A percentile compares a stretch with the other conserved stretches of the same genome.
Evolutionary conservation across 2,888 invertebrate species (phyloP).

Genomic region (Suillia variegata): DNA sequence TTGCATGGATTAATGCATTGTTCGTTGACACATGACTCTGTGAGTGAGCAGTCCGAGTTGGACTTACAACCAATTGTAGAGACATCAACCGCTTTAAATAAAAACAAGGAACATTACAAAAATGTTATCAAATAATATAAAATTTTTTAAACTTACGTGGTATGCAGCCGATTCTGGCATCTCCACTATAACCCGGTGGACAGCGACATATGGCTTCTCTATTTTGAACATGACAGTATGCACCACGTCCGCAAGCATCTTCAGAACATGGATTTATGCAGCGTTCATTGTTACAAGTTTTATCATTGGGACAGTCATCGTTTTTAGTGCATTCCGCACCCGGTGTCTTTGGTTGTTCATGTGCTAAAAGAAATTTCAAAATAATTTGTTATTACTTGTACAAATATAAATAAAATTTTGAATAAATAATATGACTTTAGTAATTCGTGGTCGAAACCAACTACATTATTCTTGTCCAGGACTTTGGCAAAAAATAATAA

Average conservation of each 20-base stretch:
- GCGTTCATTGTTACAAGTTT: slow-evolving; percentile 75
- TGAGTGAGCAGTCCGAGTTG: slow-evolving; percentile 79
- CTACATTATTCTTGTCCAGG: too few species aligned
- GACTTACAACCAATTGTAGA: slow-evolving; percentile 76
- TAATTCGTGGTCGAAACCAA: too few species aligned
- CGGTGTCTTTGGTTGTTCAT: slow-evolving; percentile 40
- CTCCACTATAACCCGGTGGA: slow-evolving; percentile 77
- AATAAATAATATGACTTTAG: too few species aligned
- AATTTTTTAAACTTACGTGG: slow-evolving; percentile 70
- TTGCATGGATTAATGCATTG: slow-evolving; percentile 83
- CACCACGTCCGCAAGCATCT: slow-evolving; percentile 76
- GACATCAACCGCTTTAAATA: slow-evolving; percentile 63
- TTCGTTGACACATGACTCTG: slow-evolving; percentile 82
- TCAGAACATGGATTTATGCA: slow-evolving; percentile 80
- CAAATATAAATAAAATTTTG: neutral
- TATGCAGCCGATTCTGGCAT: slow-evolving; percentile 73
- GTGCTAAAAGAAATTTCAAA: slow-evolving; percentile 13
- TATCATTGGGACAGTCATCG: slow-evolving; percentile 77
- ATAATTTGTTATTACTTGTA: slow-evolving; percentile 1
- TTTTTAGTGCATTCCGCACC: slow-evolving; percentile 76
- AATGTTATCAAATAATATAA: neutral
- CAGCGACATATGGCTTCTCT: slow-evolving; percentile 81
- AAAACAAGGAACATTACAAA: neutral
- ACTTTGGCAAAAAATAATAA: too few species aligned
- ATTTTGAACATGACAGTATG: slow-evolving; percentile 81